Base-by-base conservation (phyloP, 2,888 invertebrate genomes). In the Melanargia galathea region DNA sequence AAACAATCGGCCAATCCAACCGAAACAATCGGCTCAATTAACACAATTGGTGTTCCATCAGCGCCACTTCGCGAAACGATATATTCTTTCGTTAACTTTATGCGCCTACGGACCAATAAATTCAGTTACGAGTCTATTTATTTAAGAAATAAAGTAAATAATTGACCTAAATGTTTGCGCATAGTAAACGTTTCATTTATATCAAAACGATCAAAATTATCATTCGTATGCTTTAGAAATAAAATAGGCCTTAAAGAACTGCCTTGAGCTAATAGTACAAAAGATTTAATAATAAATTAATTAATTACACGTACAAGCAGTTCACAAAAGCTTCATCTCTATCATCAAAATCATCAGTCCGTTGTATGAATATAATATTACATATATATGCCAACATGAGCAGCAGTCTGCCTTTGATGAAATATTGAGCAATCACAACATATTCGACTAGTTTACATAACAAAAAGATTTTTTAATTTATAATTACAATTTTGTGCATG, bases 31-130 rank as follows among this genome's bases (percentile, higher is more conserved):
- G 30, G 24, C 43, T 48, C 64, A 64, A 67, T 68, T 64, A 67
- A n/a, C 58, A 38, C 63, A 68, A 67, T 64, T 68, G 67, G 66
- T 67, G 62, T 63, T 57, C 49, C 57, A 67, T 68, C 54, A 65
- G 26, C 20, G 62, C 59, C 68, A 66, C 61, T 10, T 60, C 52
- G 54, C 52, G 16, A 38, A 59, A 11, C 48, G 45, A 69, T 69
- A 66, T 62, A 67, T 60, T 70, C 60, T 62, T 69, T 48, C 62
- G 58, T 66, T 55, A 35, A 65, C 18, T 67, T 67, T 68, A 68
- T 57, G 48, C 16, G 40, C 22, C 22, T 40, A 11, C 18, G 10
- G 43, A 40, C 45, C 46, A 24, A 56, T 57, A 33, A 57, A 62
- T 48, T 40, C 7, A 38, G 26, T 48, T 26, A 60, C 60, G 60